Evolutionary conservation across 1,140 invertebrate species (phyloP), one percentile per base, ranked within the genome.

Genomic region (Capitella teleta): DNA sequence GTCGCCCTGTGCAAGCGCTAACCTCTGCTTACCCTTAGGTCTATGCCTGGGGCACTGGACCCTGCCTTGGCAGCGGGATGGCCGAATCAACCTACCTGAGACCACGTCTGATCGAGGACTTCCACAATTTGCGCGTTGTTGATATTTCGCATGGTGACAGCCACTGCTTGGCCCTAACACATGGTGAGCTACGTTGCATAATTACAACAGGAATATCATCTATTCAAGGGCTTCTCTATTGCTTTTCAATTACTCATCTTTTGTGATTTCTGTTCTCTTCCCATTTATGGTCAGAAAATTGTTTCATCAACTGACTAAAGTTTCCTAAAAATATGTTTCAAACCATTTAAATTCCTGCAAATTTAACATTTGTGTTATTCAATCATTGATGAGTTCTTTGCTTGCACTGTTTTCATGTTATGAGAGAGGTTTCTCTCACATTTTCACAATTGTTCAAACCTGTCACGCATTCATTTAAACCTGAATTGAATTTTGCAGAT

Each of bases 21-120:
- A 19, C 25, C 2, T 43, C 18, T 51, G 23, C 40, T 14, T 43
- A 32, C 10, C n/a, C 10, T 8, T 57, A 80, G 79, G 70, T 82
- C 5, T 80, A 78, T 62, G 75, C 74, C 0, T 82, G 80, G 80
- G 81, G 81, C 18, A 75, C 68, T 61, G 80, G 80, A 3, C 69
- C 78, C 0, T 78, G 77, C 60, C 57, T 82, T 21, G 80, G 79
- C 12, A 67, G 73, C 61, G 77, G 77, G 10, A 69, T 72, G n/a
- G 62, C 76, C 28, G 80, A 81, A 56, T 73, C 74, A 3, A 77
- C 76, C 42, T 69, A 70, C 18, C 59, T 79, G 16, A 61, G 73
- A 25, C 68, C 68, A 6, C 53, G 59, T 12, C 56, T 65, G 8
- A 52, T 71, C 23, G 63, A 69, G 47, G 64, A 66, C 42, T 48